These are phyloP conservation scores for Burhinus oedicnemus DNA, from an alignment of 2,113 vertebrate species.

Conservation along the genomic window DNA sequence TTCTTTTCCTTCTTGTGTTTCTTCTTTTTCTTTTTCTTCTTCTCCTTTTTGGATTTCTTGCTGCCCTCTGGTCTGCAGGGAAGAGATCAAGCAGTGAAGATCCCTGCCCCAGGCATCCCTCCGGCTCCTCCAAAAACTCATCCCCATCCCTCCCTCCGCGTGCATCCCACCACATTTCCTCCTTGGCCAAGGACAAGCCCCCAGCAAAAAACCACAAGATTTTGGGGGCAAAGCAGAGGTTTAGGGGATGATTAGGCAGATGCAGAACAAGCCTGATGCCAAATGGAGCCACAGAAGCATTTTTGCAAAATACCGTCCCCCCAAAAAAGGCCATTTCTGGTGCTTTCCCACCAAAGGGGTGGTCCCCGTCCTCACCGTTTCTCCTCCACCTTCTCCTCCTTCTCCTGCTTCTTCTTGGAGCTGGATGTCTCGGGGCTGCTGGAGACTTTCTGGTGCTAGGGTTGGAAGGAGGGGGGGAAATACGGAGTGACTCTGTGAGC, in stretches of 20 bases:
- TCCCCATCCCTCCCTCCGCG: neutral
- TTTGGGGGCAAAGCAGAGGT: neutral
- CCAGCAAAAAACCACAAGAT: neutral
- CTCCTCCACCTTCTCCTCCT: conserved; percentile 60
- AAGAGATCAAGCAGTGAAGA: neutral
- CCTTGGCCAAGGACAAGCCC: neutral
- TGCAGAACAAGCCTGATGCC: neutral
- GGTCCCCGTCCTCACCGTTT: conserved; percentile 61
- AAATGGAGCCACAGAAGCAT: neutral
- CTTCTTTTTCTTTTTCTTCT: conserved; percentile 83
- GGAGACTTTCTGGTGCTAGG: conserved; percentile 84
- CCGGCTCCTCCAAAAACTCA: neutral
- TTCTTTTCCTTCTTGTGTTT: conserved; percentile 86
- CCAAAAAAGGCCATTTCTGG: neutral
- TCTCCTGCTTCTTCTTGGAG: conserved; percentile 58
- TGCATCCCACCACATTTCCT: neutral
- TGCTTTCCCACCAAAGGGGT: neutral
- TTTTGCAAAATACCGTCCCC: neutral
- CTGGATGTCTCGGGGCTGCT: conserved; percentile 33
- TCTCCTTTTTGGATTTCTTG: conserved; percentile 85
- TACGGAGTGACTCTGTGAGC: accelerated
- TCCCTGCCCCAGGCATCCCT: no score
- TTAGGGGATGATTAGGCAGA: neutral
- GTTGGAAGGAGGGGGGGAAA: neutral
- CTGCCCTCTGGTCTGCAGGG: conserved; percentile 57